A percentile compares a stretch with the other conserved stretches of the same genome.
phyloP scores from a whole-genome alignment of 2,888 invertebrate genomes.

The Eumacrocentrus americanus region DNA sequence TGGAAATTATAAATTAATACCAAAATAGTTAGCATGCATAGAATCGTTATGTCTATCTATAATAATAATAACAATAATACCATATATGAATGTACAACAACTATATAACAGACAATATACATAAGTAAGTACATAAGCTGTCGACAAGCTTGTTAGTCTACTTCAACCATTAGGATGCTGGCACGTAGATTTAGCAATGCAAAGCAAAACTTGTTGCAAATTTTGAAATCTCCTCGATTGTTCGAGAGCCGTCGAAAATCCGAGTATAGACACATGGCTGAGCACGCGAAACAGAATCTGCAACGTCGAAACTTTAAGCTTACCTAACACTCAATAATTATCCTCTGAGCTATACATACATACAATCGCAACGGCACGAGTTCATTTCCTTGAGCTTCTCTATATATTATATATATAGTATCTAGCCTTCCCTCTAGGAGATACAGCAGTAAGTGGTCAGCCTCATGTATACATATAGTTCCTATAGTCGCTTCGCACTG shows the following conservation, averaged over 20 bases:
- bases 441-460: neutral
- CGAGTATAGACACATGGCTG: too few species aligned
- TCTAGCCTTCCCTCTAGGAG: neutral
- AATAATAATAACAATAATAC: too few species aligned
- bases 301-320: neutral
- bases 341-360: neutral
- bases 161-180: neutral
- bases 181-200: neutral
- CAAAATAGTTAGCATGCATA: neutral
- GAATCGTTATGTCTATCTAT: neutral
- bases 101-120: too few species aligned
- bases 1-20: neutral
- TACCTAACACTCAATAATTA: neutral
- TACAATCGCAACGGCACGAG: neutral
- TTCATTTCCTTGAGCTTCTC: too few species aligned
- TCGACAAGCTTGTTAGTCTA: conserved; percentile 5
- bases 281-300: too few species aligned
- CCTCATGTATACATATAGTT: neutral
- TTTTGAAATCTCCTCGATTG: neutral
- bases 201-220: neutral
- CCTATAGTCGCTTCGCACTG: conserved; percentile 4
- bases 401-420: neutral
- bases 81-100: too few species aligned
- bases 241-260: neutral
- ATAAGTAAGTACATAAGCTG: neutral